phyloP scores from a whole-genome alignment of 2,113 vertebrate species.

The Cettia cetti region DNA sequence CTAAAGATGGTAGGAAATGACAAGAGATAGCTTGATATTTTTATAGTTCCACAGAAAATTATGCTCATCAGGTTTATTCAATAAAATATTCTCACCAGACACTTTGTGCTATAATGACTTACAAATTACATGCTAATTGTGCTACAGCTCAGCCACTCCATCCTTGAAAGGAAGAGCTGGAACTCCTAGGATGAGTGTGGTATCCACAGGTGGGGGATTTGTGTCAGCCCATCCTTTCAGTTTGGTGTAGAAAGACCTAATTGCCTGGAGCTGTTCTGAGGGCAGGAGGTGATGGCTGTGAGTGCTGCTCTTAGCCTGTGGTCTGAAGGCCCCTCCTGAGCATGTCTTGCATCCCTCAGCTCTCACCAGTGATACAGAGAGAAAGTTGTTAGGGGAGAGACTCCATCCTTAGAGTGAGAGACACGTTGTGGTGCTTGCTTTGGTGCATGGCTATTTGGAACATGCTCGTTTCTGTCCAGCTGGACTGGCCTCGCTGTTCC shows the following conservation, averaged over 20 bases:
- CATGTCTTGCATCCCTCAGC: neutral
- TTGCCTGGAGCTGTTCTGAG: neutral
- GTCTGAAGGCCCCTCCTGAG: neutral
- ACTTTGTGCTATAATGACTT: constrained; percentile 72
- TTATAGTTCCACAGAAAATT: constrained; percentile 68
- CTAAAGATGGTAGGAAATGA: constrained; percentile 38
- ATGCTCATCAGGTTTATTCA: constrained; percentile 74
- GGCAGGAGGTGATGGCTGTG: neutral
- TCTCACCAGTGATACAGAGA: neutral
- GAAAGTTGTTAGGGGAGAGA: neutral
- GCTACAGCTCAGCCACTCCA: constrained; percentile 54
- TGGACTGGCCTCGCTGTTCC: rapidly evolving
- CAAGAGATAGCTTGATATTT: constrained; percentile 53
- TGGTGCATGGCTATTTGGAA: rapidly evolving
- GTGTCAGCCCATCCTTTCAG: neutral
- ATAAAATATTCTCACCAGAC: constrained; percentile 70
- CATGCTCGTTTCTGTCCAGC: neutral
- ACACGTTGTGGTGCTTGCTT: neutral
- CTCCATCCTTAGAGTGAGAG: neutral
- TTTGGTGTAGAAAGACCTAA: neutral
- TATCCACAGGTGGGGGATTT: neutral
- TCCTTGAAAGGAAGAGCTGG: constrained; percentile 55
- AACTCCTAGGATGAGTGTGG: constrained; percentile 2
- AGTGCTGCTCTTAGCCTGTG: neutral
- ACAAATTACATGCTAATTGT: constrained; percentile 80